Conservation (phyloP, 2,797 vertebrate genomes). For the Acipenser transmontanus region DNA sequence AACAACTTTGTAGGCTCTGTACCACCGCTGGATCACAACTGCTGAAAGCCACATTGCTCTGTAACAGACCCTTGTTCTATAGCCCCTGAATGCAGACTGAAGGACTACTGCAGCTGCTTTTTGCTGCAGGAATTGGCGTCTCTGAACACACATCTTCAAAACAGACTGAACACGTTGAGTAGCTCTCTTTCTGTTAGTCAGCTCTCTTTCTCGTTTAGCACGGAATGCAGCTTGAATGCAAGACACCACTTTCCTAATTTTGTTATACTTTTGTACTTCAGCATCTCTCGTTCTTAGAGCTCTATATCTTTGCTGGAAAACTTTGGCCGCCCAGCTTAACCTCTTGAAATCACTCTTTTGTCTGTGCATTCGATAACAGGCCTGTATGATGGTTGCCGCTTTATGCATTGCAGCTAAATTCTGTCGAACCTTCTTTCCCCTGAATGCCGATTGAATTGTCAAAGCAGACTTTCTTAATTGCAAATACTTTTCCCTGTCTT, state of each 20-base stretch:
- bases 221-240: slow-evolving; percentile 38
- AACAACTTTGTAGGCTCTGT: slow-evolving; percentile 33
- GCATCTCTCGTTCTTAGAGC: slow-evolving; percentile 26
- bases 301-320: slow-evolving; percentile 35
- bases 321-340: slow-evolving; percentile 25
- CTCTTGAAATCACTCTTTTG: slow-evolving; percentile 28
- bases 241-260: slow-evolving; percentile 24
- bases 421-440: slow-evolving; percentile 27
- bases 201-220: slow-evolving; percentile 27
- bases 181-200: slow-evolving; percentile 16
- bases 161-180: slow-evolving; percentile 32
- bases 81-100: slow-evolving; percentile 45
- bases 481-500: slow-evolving; percentile 27
- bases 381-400: slow-evolving; percentile 40
- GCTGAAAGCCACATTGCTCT: slow-evolving; percentile 27
- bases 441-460: slow-evolving; percentile 46
- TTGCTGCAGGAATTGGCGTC: slow-evolving; percentile 26
- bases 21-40: slow-evolving; percentile 48
- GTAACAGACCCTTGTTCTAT: slow-evolving; percentile 14
- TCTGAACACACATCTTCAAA: slow-evolving; percentile 28
- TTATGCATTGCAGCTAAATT: slow-evolving; percentile 23
- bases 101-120: slow-evolving; percentile 31
- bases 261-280: slow-evolving; percentile 26
- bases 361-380: slow-evolving; percentile 32
- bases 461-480: slow-evolving; percentile 27